Base-by-base conservation (phyloP, 2,888 invertebrate species). In the Xanthostigma xanthostigma region DNA sequence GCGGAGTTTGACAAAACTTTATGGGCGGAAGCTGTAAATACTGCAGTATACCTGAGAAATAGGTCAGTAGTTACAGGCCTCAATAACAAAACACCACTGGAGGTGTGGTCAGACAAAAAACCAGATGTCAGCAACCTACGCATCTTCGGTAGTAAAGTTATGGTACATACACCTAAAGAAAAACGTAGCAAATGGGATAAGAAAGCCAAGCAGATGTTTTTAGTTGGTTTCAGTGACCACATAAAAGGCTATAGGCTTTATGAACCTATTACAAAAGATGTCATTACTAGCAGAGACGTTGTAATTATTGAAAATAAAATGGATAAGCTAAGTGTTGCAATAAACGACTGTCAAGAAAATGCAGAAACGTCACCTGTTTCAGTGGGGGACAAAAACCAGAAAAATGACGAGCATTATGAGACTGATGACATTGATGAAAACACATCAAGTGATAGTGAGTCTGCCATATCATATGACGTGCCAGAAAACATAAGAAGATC, bases 91-190 rank as follows among this genome's bases (percentile, higher is more conserved):
- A 51, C 49, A n/a, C 51, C 49, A 8, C 49, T 34, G 44, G 51
- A 49, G 42, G 2, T 49, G 8, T 51, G 49, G 49, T 48, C 45
- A n/a, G 48, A 39, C 10, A 45, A 10, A 38, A 59, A 55, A 5
- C 56, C 61, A 6, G 50, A 54, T 45, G 57, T 60, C 17, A 13
- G 46, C 41, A 56, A 63, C 41, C n/a, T 54, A 34, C 45, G 50
- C 34, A 41, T 53, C 12, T 55, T 53, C 46, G 51, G 53, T 10
- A 52, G 50, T 36, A 10, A 11, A 1, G 50, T 43, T 2, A 48
- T 46, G 47, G 41, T 47, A 36, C 55, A 54, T 35, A 36, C 53
- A 9, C 50, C 50, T 10, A 50, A 46, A 38, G 44, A 45, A 41
- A 51, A 48, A 13, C 40, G 51, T 3, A 13, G 36, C n/a, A 54